Percentiles rank a stretch among this genome's conserved stretches.
Conservation (phyloP, 2,113 vertebrate species). For the Neogobius melanostomus region DNA sequence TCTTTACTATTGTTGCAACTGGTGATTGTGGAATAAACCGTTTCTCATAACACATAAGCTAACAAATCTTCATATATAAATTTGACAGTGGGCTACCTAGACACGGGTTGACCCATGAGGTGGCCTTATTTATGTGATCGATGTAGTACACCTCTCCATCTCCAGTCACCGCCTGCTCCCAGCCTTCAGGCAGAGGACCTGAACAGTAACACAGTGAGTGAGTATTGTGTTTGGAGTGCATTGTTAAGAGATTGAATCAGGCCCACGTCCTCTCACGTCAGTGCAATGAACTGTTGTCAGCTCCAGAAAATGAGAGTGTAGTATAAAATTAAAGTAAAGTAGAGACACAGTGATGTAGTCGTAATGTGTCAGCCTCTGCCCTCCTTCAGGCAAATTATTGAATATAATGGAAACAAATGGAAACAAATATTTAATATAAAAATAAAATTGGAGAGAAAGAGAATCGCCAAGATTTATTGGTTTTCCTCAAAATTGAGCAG, state of each 20-base stretch:
- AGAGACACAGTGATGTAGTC: neutral
- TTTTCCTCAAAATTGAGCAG: too few species aligned
- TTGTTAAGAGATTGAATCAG: constrained; percentile 41
- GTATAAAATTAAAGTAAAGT: neutral
- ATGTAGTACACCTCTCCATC: constrained; percentile 98
- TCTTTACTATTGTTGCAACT: constrained; percentile 63
- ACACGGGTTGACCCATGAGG: constrained; percentile 95
- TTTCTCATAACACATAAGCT: constrained; percentile 55
- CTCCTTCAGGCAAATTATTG: too few species aligned
- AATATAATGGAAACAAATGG: too few species aligned
- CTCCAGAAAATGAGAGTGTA: constrained; percentile 8
- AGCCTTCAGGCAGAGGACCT: constrained; percentile 97
- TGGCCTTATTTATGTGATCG: constrained; percentile 98
- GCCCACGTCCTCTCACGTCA: constrained; percentile 37
- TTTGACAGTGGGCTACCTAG: constrained; percentile 73
- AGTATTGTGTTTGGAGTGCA: constrained; percentile 62
- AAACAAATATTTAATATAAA: too few species aligned
- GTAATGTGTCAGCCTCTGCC: too few species aligned
- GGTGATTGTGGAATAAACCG: constrained; percentile 76
- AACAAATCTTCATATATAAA: constrained; percentile 68
- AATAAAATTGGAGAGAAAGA: too few species aligned
- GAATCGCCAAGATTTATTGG: too few species aligned
- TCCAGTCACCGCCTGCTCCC: constrained; percentile 94
- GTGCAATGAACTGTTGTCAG: constrained; percentile 14
- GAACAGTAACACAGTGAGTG: constrained; percentile 75